Evolutionary conservation across 2,797 vertebrate species (phyloP).

Genomic region (Rhabdophis nuchalis): DNA sequence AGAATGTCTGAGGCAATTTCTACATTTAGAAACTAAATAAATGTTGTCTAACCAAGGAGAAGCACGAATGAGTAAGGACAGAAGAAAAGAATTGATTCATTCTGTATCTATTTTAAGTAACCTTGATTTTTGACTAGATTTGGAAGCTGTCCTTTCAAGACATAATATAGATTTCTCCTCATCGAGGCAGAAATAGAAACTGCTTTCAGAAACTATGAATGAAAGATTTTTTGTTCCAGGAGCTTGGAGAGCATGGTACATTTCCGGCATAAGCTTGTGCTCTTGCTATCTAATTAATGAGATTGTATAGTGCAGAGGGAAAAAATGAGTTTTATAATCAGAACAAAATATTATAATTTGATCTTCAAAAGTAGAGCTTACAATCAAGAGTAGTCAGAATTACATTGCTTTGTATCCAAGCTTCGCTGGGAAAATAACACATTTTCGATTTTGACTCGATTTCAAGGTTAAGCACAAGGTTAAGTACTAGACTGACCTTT

Average conservation of each 20-base stretch:
- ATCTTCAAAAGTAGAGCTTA: slow-evolving; percentile 29
- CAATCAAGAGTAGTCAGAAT: slow-evolving; percentile 24
- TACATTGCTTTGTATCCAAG: slow-evolving; percentile 12
- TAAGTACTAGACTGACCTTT: slow-evolving; percentile 13
- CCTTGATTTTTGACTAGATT: slow-evolving; percentile 3
- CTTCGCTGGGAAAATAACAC: background rate
- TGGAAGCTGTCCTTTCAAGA: slow-evolving; percentile 24
- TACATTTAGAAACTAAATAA: slow-evolving; percentile 37
- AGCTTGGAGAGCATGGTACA: slow-evolving; percentile 5
- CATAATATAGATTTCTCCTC: slow-evolving; percentile 19
- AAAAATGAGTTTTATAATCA: slow-evolving; percentile 38
- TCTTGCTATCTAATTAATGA: slow-evolving; percentile 39
- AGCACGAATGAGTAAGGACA: slow-evolving; percentile 20
- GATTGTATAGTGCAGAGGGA: background rate
- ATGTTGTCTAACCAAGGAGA: slow-evolving; percentile 21
- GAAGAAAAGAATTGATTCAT: slow-evolving; percentile 25
- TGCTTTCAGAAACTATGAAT: slow-evolving; percentile 26
- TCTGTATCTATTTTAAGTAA: slow-evolving; percentile 45
- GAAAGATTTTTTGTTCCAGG: background rate
- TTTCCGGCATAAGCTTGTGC: background rate
- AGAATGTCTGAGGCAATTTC: background rate
- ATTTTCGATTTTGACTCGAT: slow-evolving; percentile 9
- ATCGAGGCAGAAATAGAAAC: slow-evolving; percentile 35
- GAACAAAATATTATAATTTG: slow-evolving; percentile 21
- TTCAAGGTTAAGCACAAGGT: slow-evolving; percentile 16